Percentiles rank a stretch among this genome's conserved stretches.
phyloP scores from a whole-genome alignment of 30 jellyfish, hydroid and myxozoan genomes.

The Aurelia coerulea region DNA sequence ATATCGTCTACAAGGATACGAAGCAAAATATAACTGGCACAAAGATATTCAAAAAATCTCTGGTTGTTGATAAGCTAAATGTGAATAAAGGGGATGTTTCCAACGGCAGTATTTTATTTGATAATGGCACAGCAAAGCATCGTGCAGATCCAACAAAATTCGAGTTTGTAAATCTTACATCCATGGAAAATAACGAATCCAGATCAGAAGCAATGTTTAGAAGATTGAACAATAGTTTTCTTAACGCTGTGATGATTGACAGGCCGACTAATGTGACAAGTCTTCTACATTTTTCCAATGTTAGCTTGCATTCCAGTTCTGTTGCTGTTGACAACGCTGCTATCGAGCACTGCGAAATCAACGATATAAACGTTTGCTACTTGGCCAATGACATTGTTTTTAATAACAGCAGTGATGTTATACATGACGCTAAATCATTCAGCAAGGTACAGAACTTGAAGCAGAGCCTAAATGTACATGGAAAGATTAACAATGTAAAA shows the following conservation, averaged over 20 bases:
- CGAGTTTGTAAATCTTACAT: not conserved
- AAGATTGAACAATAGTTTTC: slow-evolving; percentile 7
- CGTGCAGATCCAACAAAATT: no score
- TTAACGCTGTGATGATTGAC: not conserved
- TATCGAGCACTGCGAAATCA: not conserved
- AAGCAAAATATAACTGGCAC: slow-evolving; percentile 60
- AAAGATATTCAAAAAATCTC: not conserved
- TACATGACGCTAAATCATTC: slow-evolving; percentile 54
- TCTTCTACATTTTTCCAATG: not conserved
- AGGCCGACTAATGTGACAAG: not conserved
- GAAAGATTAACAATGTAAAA: slow-evolving; percentile 29
- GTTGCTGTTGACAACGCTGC: not conserved
- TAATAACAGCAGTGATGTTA: slow-evolving; percentile 36
- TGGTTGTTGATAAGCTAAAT: not conserved
- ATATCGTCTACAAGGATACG: slow-evolving; percentile 24
- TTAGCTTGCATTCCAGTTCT: not conserved
- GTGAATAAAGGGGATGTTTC: slow-evolving; percentile 7
- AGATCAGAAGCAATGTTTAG: not conserved
- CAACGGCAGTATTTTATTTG: slow-evolving; percentile 22
- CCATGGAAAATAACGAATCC: not conserved
- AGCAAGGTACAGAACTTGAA: not conserved
- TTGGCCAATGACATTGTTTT: slow-evolving; percentile 37
- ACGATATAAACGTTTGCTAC: slow-evolving; percentile 6
- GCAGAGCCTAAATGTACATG: not conserved
- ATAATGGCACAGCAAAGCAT: not conserved